A percentile compares a stretch with the other conserved stretches of the same genome.
phyloP scores from a whole-genome alignment of 64 coral and sea anemone genomes.

The Trachythela sp. region DNA sequence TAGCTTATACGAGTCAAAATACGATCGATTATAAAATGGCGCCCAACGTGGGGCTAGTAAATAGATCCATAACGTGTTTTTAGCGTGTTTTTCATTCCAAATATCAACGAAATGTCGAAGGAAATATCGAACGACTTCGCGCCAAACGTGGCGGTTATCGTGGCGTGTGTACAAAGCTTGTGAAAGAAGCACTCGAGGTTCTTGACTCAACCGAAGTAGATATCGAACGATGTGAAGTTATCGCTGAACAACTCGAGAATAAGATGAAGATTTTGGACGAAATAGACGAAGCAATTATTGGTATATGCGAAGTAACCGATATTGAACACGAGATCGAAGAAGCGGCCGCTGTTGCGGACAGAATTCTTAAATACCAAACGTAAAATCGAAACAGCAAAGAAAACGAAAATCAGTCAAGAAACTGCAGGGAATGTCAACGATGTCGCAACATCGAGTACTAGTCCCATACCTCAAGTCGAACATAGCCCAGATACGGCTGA shows the following conservation, averaged over 20 bases:
- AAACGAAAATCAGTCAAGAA: slow-evolving; percentile 14
- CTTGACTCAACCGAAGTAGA: slow-evolving; percentile 13
- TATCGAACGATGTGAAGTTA: slow-evolving; percentile 18
- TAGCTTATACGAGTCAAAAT: too few species aligned
- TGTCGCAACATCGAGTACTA: neutral
- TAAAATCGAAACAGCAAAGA: slow-evolving; percentile 14
- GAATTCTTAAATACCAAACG: slow-evolving; percentile 8
- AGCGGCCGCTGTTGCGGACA: neutral
- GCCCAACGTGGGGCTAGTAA: slow-evolving; percentile 4
- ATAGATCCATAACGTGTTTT: neutral
- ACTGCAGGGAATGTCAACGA: neutral
- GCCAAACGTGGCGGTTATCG: slow-evolving; percentile 22
- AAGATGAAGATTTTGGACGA: slow-evolving; percentile 28
- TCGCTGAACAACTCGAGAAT: neutral
- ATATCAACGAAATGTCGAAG: slow-evolving; percentile 1
- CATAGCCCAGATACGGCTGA: neutral
- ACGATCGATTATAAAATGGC: slow-evolving; percentile 6
- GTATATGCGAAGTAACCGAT: slow-evolving; percentile 34
- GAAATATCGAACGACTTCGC: slow-evolving; percentile 23
- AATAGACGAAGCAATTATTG: slow-evolving; percentile 31
- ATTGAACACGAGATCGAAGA: slow-evolving; percentile 48
- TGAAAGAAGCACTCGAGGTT: neutral
- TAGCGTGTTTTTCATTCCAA: neutral
- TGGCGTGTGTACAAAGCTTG: slow-evolving; percentile 11
- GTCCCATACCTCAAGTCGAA: slow-evolving; percentile 9